Base-by-base conservation (phyloP, 1,140 invertebrate species). In the Drosophila mojavensis region DNA sequence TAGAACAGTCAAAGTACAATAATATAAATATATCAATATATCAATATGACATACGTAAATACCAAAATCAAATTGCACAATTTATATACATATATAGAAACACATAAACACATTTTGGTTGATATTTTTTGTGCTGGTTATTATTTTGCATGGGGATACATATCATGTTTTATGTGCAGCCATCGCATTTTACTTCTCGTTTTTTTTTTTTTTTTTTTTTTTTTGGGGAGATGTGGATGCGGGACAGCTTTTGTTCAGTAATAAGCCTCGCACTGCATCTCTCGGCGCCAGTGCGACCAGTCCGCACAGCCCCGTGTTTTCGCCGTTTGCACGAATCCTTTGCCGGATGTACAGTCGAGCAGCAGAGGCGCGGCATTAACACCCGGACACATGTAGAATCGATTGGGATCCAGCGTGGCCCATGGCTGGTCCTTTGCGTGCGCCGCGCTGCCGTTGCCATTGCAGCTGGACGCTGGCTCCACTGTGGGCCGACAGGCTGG, bases 381-480 rank as follows among this genome's bases (percentile, higher is more conserved):
- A 41, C 58, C 63, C 24, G 90, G 72, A 53, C 90, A 91, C 51
- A 91, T 71, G 63, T 89, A 91, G 79, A 89, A 91, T 72, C 79
- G 81, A 75, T 79, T 85, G 53, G 90, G 90, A 70, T 90, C 86
- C 55, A 55, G 24, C 24, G 75, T 53, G 28, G 83, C 53, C 78
- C 91, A 91, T 39, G 90, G 90, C 63, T 88, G 78, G 13, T 58
- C 55, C 26, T 30, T 76, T 76, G n/a, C 58, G 36, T 43, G 65
- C 64, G 39, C 7, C 15, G 7, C 36, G 13, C 59, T 56, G 67
- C 67, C 73, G 76, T 74, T 74, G 67, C 67, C 73, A 72, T 71
- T 74, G 62, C 78, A 73, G 71, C 68, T 64, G 64, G 55, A 66
- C 39, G 30, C n/a, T 50, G 62, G 66, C 45, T 65, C 28, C 20